phyloP scores from a whole-genome alignment of 2,888 invertebrate species.

The Brenthis hecate region DNA sequence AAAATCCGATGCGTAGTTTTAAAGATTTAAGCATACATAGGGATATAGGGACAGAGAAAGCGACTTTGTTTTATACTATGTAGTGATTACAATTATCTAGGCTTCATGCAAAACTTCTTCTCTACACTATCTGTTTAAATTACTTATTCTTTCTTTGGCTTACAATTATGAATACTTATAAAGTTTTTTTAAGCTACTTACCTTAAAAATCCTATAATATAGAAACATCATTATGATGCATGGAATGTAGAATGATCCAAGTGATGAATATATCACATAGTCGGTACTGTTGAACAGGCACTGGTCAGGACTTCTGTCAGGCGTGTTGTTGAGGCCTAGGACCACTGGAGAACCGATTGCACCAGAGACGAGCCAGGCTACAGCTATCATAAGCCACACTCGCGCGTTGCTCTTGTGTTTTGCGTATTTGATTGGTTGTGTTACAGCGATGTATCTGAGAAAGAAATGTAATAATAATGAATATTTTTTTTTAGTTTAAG shows the following conservation, averaged over 20 bases:
- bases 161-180: no score
- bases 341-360: slow-evolving; percentile 98
- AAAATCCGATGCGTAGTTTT: no score
- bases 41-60: no score
- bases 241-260: slow-evolving; percentile 99
- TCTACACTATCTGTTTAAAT: no score
- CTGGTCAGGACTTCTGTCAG: slow-evolving; percentile 90
- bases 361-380: slow-evolving; percentile 96
- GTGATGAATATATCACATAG: slow-evolving; percentile 98
- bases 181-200: slow-evolving; percentile 64
- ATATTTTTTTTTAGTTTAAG: no score
- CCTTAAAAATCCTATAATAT: slow-evolving; percentile 98
- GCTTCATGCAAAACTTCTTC: no score
- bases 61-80: no score
- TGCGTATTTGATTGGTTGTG: slow-evolving; percentile 99
- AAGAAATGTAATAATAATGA: background rate
- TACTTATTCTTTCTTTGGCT: no score
- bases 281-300: slow-evolving; percentile 99
- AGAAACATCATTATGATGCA: slow-evolving; percentile 99
- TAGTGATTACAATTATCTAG: no score
- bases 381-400: slow-evolving; percentile 95
- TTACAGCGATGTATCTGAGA: slow-evolving; percentile 98
- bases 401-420: slow-evolving; percentile 98
- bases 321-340: slow-evolving; percentile 96
- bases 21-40: no score